Percentiles rank a stretch among this genome's conserved stretches.
phyloP scores from a whole-genome alignment of 1,140 invertebrate genomes.

The Apis florea region DNA sequence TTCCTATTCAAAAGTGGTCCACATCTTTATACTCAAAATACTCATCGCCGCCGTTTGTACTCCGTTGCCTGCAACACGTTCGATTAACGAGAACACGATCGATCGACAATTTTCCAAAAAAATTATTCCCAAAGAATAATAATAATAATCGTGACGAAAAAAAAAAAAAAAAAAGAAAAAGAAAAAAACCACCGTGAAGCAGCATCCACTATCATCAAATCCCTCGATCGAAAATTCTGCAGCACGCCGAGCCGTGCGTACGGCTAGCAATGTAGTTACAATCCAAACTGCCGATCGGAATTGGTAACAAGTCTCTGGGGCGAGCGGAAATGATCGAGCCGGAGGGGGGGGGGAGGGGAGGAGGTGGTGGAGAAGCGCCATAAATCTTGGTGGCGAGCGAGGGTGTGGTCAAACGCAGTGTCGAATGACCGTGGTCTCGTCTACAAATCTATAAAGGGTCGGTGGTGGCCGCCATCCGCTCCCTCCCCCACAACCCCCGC shows the following conservation, averaged over 20 bases:
- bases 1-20: no score
- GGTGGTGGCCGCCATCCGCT: constrained; percentile 18
- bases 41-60: no score
- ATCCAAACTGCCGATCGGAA: constrained; percentile 73
- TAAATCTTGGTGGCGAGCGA: constrained; percentile 76
- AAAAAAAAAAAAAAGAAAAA: no score
- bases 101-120: no score
- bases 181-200: no score
- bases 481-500: neutral
- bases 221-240: neutral
- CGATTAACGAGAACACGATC: no score
- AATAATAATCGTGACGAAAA: no score
- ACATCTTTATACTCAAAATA: no score
- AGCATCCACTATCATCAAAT: no score
- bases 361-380: constrained; percentile 51
- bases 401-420: constrained; percentile 78
- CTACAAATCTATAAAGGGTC: constrained; percentile 76
- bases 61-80: no score
- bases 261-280: constrained; percentile 68
- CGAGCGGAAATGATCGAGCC: constrained; percentile 43
- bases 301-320: constrained; percentile 70
- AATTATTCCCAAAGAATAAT: no score
- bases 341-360: constrained; percentile 45
- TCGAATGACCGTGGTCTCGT: constrained; percentile 74
- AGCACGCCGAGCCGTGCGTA: constrained; percentile 37